Evolutionary conservation across 2,113 vertebrate genomes (phyloP), one percentile per base, ranked within the genome.

Genomic region (Mastomys natalensis): DNA sequence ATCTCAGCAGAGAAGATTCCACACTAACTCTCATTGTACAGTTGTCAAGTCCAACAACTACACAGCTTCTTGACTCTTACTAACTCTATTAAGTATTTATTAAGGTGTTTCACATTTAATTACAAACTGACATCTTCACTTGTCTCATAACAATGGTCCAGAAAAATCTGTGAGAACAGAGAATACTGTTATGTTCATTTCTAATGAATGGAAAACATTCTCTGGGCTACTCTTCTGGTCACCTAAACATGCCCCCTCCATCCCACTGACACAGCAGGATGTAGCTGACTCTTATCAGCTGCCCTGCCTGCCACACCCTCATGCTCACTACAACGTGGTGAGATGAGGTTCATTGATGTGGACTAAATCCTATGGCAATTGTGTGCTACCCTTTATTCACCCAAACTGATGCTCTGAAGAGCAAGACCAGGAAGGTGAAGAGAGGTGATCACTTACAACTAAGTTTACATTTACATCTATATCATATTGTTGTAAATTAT

Each of bases 351-450:
- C 31, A 15, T 34, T 21, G 24, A 9, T 80, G 12, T 40, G 31
- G 1, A 34, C 55, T 60, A 11, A 37, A 45, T 5, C 12, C 3
- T 43, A 11, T 22, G 7, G 1, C 26, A 84, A 45, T 26, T 45
- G 34, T 10, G 11, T 3, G 26, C 9, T 1, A 3, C 16, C 8
- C 17, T 53, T 66, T 88, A 26, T 60, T 76, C 68, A 26, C 1
- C 7, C 5, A 16, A n/a, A 7, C 70, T 37, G 87, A 31, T 58
- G 37, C 26, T 87, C 21, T 2, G 8, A 22, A 7, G 3, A 40
- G 19, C 15, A 19, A 16, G 16, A 31, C 5, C 1, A 4, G 1
- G 15, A 2, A 0, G 2, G 5, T 15, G 0, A 10, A 7, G 0
- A 29, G 8, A 9, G 2, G 4, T 2, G 34, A 34, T 19, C 10